Base-by-base conservation (phyloP, 2,888 invertebrate species). In the Hartigia nigra region DNA sequence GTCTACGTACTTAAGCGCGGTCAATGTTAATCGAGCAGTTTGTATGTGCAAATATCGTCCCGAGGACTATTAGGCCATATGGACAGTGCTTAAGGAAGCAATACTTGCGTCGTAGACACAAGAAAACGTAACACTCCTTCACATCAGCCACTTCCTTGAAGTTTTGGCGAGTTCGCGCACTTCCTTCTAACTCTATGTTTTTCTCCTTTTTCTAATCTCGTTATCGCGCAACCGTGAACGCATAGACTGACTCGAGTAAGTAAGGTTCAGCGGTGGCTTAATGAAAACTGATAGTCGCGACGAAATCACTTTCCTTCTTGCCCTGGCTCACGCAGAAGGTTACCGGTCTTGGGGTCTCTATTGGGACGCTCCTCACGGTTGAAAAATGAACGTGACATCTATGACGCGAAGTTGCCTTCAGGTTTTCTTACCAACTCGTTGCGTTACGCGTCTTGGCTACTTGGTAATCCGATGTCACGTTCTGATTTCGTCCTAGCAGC, bases 301-400 rank as follows among this genome's bases (percentile, higher is more conserved):
- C 78, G 81, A 82, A 84, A 83, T 85, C 81, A 83, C 81, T 84
- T 82, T 82, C 81, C 81, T 74, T 70, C 78, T 78, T 76, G 37
- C 39, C 76, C 31, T 31, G 75, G 79, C 55, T 36, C 34, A 69
- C 36, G 69, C 75, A 76, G 76, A 75, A 74, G 72, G 76, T 74
- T 78, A 78, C 75, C 80, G 81, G 81, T 81, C 84, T 85, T 83
- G 78, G 78, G 35, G 12, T 75, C 12, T 80, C 80, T 81, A 85
- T 89, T 84, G 79, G 78, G 80, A 89, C 88, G 85, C 89, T 78
- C 74, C 74, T 85, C 89, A 89, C 89, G 89, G 82, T 69, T 86
- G 76, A 81, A 82, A 82, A 80, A 81, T 77, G 84, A 84, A 88
- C 88, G 88, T 87, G 88, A 87, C 79, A 78, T 77, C 78, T 75